phyloP scores from a whole-genome alignment of 2,797 vertebrate species.

The Diceros bicornis region DNA sequence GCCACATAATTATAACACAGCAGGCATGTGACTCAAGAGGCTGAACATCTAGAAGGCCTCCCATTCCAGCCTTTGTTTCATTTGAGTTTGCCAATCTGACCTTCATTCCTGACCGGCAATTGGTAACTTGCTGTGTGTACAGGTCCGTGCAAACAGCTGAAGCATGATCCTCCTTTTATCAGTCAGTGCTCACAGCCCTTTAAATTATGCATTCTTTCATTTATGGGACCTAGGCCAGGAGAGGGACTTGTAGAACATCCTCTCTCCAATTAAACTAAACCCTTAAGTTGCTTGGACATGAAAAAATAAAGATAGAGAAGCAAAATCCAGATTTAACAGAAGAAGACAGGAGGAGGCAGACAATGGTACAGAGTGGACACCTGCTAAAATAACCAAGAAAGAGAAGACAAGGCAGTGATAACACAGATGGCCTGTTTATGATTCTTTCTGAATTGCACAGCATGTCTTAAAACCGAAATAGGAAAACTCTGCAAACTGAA shows the following conservation, averaged over 20 bases:
- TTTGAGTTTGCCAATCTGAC: slow-evolving; percentile 37
- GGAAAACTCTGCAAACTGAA: not conserved
- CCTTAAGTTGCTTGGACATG: not conserved
- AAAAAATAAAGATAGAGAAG: not conserved
- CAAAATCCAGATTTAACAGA: not conserved
- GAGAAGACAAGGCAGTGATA: not conserved
- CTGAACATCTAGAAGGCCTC: not conserved
- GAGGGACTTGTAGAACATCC: not conserved
- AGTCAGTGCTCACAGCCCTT: not conserved
- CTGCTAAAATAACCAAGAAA: not conserved
- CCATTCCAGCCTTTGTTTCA: slow-evolving; percentile 36
- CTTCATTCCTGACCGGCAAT: not conserved
- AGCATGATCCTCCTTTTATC: not conserved
- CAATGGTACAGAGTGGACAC: not conserved
- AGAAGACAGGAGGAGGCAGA: not conserved
- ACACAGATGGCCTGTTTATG: not conserved
- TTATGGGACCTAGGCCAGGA: not conserved
- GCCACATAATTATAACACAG: slow-evolving; percentile 16
- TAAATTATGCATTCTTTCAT: slow-evolving; percentile 48
- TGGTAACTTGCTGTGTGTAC: not conserved
- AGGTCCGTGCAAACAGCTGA: not conserved
- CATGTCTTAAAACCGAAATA: slow-evolving; percentile 19
- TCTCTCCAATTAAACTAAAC: not conserved
- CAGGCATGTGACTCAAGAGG: slow-evolving; percentile 24
- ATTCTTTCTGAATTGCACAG: not conserved